These are phyloP conservation scores for Chiroxiphia lanceolata DNA, from an alignment of 2,797 vertebrate species.

Conservation along the genomic window DNA sequence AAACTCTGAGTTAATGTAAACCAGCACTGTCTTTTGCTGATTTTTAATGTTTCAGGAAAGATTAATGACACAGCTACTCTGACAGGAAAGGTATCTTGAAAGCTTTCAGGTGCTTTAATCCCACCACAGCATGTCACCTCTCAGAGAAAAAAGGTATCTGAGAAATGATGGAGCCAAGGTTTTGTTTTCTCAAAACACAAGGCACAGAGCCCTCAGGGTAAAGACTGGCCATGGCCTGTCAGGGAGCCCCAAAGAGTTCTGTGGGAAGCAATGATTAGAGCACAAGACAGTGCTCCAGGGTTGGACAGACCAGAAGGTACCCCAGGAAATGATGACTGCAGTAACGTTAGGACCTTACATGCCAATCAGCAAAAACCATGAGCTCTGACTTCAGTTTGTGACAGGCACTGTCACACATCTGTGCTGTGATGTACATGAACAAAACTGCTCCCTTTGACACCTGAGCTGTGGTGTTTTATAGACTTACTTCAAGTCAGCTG, in stretches of 20 bases:
- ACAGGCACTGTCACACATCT: neutral
- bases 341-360: neutral
- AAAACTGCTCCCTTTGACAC: neutral
- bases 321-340: neutral
- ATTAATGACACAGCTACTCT: neutral
- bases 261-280: neutral
- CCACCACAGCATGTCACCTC: neutral
- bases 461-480: neutral
- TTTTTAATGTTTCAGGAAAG: neutral
- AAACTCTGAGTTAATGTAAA: neutral
- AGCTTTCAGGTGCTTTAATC: neutral
- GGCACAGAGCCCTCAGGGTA: neutral
- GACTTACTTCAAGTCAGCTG: conserved; percentile 93
- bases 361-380: neutral
- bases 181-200: neutral
- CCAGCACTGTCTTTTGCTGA: neutral
- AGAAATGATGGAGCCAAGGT: neutral
- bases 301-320: neutral
- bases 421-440: neutral
- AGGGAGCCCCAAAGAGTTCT: neutral
- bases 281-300: neutral
- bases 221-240: neutral
- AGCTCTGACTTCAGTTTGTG: neutral
- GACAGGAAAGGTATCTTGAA: neutral
- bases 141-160: neutral